Evolutionary conservation across 2,888 invertebrate genomes (phyloP), one percentile per base, ranked within the genome.

Genomic region (Amiota communis): DNA sequence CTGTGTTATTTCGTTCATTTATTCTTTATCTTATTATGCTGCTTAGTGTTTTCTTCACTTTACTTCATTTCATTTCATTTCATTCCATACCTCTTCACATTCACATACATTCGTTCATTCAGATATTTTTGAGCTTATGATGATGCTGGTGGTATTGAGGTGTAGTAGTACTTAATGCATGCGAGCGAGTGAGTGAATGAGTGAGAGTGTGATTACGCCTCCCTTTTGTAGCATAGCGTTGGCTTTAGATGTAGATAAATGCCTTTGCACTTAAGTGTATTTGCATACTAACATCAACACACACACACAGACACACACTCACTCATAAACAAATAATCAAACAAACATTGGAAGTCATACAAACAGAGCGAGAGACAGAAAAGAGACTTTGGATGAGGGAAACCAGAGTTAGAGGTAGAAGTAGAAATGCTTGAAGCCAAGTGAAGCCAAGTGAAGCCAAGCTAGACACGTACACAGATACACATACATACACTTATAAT

Each of bases 261-360:
- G 78, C 81, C 74, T 78, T 59, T 80, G 84, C 81, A 82, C 81
- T 84, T 80, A 77, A 76, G 79, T 74, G 67, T 78, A 81, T 81
- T 81, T 81, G 81, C 81, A 81, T 79, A 78, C 71, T 53, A 65
- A 65, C 48, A 48, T 9, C 53, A 13, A 15, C 11, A 36, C 12
- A 51, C 46, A 61, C 49, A 13, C 74, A 71, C 64, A 64, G 63
- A 74, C 72, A 72, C 36, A 71, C 69, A 59, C 72, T 63, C 68
- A 36, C 61, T 36, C 36, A 36, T 36, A 36, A 36, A 36, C 46
- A 64, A 64, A 47, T 15, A 23, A 15, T 6, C 36, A 64, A 67
- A 36, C 36, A 36, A 36, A 36, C 36, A 36, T 36, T 63, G 63
- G 23, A 70, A 20, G 70, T 15, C 59, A 47, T 17, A 63, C 46